Conservation (phyloP, 2,888 invertebrate species). For the Toxonevra muliebris region DNA sequence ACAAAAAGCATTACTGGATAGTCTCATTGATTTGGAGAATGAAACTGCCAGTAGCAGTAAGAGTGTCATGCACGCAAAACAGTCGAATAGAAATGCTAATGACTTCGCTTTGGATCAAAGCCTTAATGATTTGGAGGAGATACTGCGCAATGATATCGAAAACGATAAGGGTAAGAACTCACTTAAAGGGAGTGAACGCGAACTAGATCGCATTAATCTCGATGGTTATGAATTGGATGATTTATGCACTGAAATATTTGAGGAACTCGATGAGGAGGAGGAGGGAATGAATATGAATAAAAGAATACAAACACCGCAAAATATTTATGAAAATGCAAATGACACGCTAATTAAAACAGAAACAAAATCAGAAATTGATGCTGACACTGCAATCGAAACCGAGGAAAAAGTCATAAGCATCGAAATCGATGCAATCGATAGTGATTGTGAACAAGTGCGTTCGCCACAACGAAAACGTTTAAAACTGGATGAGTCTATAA, state of each 20-base stretch:
- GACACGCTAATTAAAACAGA: conserved; percentile 2
- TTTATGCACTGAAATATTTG: conserved; percentile 50
- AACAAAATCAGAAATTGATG: not conserved
- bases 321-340: not conserved
- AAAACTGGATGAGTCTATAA: conserved; percentile 30
- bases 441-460: conserved; percentile 37
- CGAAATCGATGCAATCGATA: conserved; percentile 50
- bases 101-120: conserved; percentile 54
- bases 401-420: conserved; percentile 44
- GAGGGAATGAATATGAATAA: not conserved
- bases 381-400: not conserved
- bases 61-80: conserved; percentile 25
- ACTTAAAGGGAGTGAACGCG: not conserved
- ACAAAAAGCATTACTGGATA: conserved; percentile 50
- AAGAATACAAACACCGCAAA: not conserved
- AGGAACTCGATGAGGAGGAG: conserved; percentile 38
- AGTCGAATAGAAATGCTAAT: conserved; percentile 32
- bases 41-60: conserved; percentile 34
- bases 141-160: conserved; percentile 45
- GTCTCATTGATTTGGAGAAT: conserved; percentile 48
- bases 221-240: conserved; percentile 40
- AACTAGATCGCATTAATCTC: not conserved
- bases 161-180: not conserved
- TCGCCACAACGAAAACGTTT: conserved; percentile 38
- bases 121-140: conserved; percentile 52